phyloP scores from a whole-genome alignment of 2,888 invertebrate species.

The Drosophila limbata region DNA sequence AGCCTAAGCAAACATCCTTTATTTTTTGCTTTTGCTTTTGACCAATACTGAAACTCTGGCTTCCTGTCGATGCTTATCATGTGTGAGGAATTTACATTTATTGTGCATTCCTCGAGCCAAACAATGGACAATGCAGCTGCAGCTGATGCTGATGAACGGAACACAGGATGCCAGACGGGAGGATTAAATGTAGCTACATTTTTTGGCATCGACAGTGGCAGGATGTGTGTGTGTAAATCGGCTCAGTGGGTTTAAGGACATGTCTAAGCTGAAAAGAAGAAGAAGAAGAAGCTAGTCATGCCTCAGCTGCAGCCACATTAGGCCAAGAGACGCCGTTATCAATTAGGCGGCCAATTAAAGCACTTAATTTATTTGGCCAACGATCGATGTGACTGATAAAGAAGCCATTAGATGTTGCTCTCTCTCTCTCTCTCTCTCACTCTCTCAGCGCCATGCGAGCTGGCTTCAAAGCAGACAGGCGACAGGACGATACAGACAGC shows the following conservation, averaged over 20 bases:
- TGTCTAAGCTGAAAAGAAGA: background rate
- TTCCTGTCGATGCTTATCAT: conserved; percentile 76
- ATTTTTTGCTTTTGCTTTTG: conserved; percentile 9
- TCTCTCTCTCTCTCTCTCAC: background rate
- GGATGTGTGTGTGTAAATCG: conserved; percentile 49
- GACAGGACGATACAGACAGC: conserved; percentile 11
- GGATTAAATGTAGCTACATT: conserved; percentile 57
- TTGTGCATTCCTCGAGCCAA: conserved; percentile 37
- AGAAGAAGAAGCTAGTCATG: conserved; percentile 16
- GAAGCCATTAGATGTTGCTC: conserved; percentile 66
- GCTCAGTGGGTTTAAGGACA: conserved; percentile 22
- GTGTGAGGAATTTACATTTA: conserved; percentile 54
- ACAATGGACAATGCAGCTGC: conserved; percentile 49
- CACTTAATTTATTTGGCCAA: conserved; percentile 68
- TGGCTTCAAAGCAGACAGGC: conserved; percentile 55
- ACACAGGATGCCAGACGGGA: conserved; percentile 42
- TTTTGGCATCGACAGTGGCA: conserved; percentile 16
- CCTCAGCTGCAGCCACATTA: conserved; percentile 36
- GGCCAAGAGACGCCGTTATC: conserved; percentile 54
- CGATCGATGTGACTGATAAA: conserved; percentile 63
- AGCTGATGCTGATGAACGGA: too few relatives aligned
- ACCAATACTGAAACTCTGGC: conserved; percentile 35
- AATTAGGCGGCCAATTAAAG: conserved; percentile 64
- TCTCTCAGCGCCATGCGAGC: conserved; percentile 40
- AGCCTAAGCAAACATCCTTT: conserved; percentile 79